phyloP scores from a whole-genome alignment of 2,888 invertebrate species.

The Orthosia gracilis region DNA sequence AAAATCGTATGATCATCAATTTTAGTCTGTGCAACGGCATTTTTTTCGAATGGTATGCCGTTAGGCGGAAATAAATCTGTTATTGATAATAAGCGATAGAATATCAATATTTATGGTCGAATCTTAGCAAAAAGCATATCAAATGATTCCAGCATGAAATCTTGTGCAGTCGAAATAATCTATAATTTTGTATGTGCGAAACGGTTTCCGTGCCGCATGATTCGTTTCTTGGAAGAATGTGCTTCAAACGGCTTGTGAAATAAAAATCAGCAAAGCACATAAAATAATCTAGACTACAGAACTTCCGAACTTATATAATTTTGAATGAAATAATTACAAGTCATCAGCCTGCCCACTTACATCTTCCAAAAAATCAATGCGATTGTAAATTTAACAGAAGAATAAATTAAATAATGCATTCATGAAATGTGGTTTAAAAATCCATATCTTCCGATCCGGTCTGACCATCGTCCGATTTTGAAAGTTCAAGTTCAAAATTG shows the following conservation, averaged over 20 bases:
- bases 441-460: conserved; percentile 19
- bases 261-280: background rate
- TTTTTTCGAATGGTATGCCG: conserved; percentile 3
- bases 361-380: background rate
- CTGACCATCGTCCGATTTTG: conserved; percentile 52
- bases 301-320: background rate
- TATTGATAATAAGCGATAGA: conserved; percentile 18
- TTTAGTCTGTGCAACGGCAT: conserved; percentile 1
- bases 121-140: conserved; percentile 24
- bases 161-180: background rate
- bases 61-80: conserved; percentile 30
- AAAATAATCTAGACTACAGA: background rate
- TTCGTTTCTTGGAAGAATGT: background rate
- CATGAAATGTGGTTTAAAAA: conserved; percentile 42
- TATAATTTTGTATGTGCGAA: too few species aligned
- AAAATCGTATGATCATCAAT: conserved; percentile 6
- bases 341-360: background rate
- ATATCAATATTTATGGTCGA: conserved; percentile 3
- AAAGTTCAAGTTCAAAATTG: conserved; percentile 67
- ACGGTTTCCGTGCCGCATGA: background rate
- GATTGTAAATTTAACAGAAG: background rate
- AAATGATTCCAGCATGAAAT: conserved; percentile 14
- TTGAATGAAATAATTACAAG: background rate
- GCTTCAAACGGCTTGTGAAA: background rate
- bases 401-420: background rate